A percentile compares a stretch with the other conserved stretches of the same genome.
Evolutionary conservation across 1,140 invertebrate genomes (phyloP).

Genomic region (Metaphire vulgaris): DNA sequence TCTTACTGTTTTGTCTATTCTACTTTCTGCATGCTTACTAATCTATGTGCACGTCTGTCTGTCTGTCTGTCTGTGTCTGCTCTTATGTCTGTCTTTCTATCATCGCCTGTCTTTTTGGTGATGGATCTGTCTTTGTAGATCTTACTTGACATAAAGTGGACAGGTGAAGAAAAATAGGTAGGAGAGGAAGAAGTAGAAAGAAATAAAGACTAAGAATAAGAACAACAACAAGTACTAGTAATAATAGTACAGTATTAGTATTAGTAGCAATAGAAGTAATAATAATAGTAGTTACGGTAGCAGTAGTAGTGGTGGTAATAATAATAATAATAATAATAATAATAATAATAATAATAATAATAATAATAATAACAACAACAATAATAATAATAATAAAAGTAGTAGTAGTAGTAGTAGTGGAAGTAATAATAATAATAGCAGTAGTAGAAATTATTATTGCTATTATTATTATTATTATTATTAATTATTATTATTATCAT

Average conservation of each 20-base stretch:
- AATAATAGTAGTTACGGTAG: not conserved
- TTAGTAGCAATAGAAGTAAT: not conserved
- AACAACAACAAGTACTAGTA: not conserved
- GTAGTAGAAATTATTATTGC: no score
- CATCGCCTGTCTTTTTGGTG: not conserved
- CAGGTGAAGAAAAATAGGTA: not conserved
- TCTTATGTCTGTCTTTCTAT: not conserved
- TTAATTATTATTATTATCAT: no score
- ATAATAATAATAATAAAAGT: no score
- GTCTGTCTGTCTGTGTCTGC: not conserved
- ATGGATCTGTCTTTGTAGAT: not conserved
- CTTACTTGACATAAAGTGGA: not conserved
- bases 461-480: no score
- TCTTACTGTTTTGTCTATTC: not conserved
- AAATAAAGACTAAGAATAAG: not conserved
- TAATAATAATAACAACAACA: no score
- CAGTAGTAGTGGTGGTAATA: not conserved
- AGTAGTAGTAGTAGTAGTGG: no score
- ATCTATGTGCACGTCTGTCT: not conserved
- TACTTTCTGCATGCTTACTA: not conserved
- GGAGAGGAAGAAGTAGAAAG: not conserved
- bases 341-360: no score
- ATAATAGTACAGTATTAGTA: not conserved
- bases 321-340: no score
- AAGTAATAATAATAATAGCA: no score